Base-by-base conservation (phyloP, 1,140 invertebrate genomes). In the Euura saliciscinereae region DNA sequence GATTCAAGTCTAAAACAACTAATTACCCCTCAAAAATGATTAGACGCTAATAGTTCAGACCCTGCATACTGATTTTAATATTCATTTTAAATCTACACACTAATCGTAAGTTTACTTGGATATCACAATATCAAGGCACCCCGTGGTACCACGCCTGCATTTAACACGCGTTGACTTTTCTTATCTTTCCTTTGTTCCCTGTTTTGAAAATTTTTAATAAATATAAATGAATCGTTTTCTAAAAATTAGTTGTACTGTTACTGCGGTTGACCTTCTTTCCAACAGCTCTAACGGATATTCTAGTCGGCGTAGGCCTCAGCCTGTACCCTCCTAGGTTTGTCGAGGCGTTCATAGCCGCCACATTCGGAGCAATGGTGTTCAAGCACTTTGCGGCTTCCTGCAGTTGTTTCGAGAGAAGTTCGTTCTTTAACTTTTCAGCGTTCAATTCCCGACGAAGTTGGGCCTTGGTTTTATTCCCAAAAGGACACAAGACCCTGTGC, bases 231-330 rank as follows among this genome's bases (percentile, higher is more conserved):
- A 59, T 59, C 51, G 51, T 59, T 59, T 59, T 11, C 78, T 80
- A 88, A 78, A 88, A 88, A 65, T 80, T 84, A 8, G 86, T 85
- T 11, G 88, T 84, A 78, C 88, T 89, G 66, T 84, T 83, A 74
- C 88, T 89, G 13, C 88, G 78, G 74, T 89, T 89, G 45, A 88
- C 82, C 74, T 88, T 88, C 70, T 85, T 84, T 2, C 89, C 89
- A 44, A 89, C 79, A 51, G 89, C 66, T 66, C 88, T 77, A 5
- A 78, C 77, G 8, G 75, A 79, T 66, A 79, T 69, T 43, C 77
- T 72, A 42, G 77, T 59, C 51, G 51, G 51, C 13, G 51, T 59
- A 4, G 51, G 51, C 6, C 51, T 59, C 13, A 59, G 51, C 51
- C 51, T 59, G 6, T 59, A 59, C 8, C 51, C 51, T 59, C 51